Conservation (phyloP, 1,140 invertebrate species). For the Caenorhabditis tropicalis region DNA sequence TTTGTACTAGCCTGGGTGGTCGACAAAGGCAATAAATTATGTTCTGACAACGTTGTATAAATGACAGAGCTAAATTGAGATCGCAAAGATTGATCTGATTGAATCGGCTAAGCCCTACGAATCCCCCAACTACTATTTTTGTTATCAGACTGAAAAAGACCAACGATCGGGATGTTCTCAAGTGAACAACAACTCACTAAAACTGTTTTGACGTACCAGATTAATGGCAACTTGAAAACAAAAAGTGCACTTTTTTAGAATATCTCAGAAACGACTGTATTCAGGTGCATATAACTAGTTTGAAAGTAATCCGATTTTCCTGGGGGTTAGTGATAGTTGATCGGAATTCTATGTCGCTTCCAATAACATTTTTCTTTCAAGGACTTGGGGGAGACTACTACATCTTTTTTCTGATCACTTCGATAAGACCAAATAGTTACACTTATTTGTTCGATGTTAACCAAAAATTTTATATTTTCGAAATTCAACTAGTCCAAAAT, state of each 20-base stretch:
- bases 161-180: background rate
- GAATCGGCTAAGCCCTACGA: too few relatives aligned
- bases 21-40: too few relatives aligned
- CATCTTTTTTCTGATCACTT: too few relatives aligned
- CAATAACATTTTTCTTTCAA: constrained; percentile 29
- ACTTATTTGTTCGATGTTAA: too few relatives aligned
- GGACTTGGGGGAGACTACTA: too few relatives aligned
- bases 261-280: background rate
- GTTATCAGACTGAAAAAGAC: background rate
- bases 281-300: background rate
- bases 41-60: too few relatives aligned
- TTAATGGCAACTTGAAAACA: background rate
- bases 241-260: background rate
- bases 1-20: background rate
- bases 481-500: constrained; percentile 5
- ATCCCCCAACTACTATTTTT: too few relatives aligned
- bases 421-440: too few relatives aligned
- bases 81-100: too few relatives aligned
- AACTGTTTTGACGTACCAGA: background rate
- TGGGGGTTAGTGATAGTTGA: background rate
- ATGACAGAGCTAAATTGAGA: too few relatives aligned
- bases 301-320: background rate
- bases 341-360: background rate
- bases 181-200: background rate
- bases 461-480: background rate